A percentile compares a stretch with the other conserved stretches of the same genome.
Conservation (phyloP, 2,113 vertebrate species). For the Manacus vitellinus region DNA sequence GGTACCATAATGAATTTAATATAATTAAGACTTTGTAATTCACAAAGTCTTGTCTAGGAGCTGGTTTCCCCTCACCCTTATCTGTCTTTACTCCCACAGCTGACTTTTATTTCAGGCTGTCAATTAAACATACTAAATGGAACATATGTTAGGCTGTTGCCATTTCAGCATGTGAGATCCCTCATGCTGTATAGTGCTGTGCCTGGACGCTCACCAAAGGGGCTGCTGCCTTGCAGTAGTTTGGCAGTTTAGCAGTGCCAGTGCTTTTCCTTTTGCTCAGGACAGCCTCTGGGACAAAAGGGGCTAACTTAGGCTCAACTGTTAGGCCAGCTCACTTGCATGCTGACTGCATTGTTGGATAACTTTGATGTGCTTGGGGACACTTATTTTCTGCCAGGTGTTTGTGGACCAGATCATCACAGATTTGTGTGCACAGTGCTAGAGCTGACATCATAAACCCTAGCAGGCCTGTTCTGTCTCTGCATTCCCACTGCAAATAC, state of each 20-base stretch:
- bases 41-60: constrained; percentile 33
- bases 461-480: not conserved
- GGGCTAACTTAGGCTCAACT: not conserved
- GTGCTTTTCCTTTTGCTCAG: not conserved
- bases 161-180: constrained; percentile 35
- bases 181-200: accelerated
- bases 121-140: constrained; percentile 18
- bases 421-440: not conserved
- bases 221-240: not conserved
- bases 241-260: not conserved
- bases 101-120: constrained; percentile 61
- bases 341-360: not conserved
- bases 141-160: constrained; percentile 38
- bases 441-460: not conserved
- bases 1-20: constrained; percentile 41
- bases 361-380: not conserved
- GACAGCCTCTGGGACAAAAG: not conserved
- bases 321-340: not conserved
- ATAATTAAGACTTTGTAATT: constrained; percentile 50
- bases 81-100: constrained; percentile 17
- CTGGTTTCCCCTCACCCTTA: not conserved
- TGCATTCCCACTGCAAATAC: not conserved
- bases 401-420: not conserved
- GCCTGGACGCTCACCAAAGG: not conserved
- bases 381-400: constrained; percentile 3